Evolutionary conservation across 2,888 invertebrate species (phyloP), one percentile per base, ranked within the genome.

Genomic region (Metacarcinus magister): DNA sequence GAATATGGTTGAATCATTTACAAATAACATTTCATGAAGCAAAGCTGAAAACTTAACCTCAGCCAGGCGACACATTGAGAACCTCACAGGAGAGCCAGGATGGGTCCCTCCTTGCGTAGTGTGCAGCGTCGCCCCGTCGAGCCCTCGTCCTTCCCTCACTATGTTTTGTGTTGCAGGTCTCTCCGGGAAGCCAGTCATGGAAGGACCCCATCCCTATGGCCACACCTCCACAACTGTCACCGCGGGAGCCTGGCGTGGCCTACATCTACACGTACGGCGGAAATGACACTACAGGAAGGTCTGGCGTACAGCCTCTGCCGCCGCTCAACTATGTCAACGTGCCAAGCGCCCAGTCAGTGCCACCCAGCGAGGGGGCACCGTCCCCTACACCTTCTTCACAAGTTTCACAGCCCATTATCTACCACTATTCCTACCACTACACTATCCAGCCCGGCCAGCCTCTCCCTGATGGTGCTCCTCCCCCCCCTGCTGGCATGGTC

Each of bases 361-460:
- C 96, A 43, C 95, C 96, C 8, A 95, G 94, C 46, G 97, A 97
- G 28, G 96, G 97, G 3, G 97, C 97, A 0, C 97, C 97, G n/a
- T 97, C 97, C 13, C 97, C 96, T 7, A 96, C 97, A 4, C 97
- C 96, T 39, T 96, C 97, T 39, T 95, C 95, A 44, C 95, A 96
- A 7, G 89, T 95, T 8, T 94, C 93, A 4, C 97, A 97, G 91
- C 97, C 97, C 19, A 96, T 97, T 54, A 97, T 97, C 28, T 97
- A 97, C 91, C 97, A 97, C 92, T 97, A 97, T 92, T 97, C 97
- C 10, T 97, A 97, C 75, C 97, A 97, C 95, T 97, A 97, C 94
- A 97, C 96, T 32, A 96, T 97, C 60, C 97, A 97, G 94, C 97
- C 97, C 7, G 97, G 97, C 44, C 97, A 97, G 92, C 95, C 94